Percentiles rank a stretch among this genome's conserved stretches.
Conservation (phyloP, 1,140 invertebrate species). For the Neodiprion virginianus region DNA sequence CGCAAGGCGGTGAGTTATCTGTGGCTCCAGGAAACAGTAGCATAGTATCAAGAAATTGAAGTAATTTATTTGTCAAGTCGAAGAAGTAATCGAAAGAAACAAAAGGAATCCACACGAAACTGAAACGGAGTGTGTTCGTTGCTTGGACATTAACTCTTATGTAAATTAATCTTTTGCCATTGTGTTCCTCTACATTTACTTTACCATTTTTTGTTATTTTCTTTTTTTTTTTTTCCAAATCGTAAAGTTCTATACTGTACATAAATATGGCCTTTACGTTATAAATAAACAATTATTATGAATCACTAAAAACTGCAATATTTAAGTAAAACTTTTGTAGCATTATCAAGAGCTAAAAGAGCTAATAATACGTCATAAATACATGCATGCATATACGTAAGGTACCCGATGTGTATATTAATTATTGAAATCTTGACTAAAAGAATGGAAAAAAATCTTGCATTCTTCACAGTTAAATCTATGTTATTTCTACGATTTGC, state of each 20-base stretch:
- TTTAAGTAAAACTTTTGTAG: no score
- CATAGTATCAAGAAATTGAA: conserved; percentile 56
- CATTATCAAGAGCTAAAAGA: no score
- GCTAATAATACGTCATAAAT: no score
- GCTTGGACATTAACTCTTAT: background rate
- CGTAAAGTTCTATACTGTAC: background rate
- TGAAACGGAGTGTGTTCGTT: background rate
- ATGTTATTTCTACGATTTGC: no score
- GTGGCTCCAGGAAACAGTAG: conserved; percentile 61
- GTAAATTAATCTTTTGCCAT: background rate
- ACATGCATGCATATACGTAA: no score
- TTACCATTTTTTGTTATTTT: no score
- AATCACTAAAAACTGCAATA: background rate
- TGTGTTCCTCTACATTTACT: background rate
- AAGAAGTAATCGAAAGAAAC: background rate
- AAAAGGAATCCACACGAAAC: background rate
- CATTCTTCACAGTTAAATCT: no score
- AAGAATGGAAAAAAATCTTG: no score
- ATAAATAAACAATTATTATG: background rate
- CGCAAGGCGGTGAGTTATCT: conserved; percentile 63
- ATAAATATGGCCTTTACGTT: conserved; percentile 1
- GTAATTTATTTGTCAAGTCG: background rate
- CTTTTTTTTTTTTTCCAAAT: background rate
- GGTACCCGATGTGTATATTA: no score
- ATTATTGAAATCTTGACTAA: no score